A percentile compares a stretch with the other conserved stretches of the same genome.
Conservation (phyloP, 1,140 invertebrate species). For the Pogonus chalceus region DNA sequence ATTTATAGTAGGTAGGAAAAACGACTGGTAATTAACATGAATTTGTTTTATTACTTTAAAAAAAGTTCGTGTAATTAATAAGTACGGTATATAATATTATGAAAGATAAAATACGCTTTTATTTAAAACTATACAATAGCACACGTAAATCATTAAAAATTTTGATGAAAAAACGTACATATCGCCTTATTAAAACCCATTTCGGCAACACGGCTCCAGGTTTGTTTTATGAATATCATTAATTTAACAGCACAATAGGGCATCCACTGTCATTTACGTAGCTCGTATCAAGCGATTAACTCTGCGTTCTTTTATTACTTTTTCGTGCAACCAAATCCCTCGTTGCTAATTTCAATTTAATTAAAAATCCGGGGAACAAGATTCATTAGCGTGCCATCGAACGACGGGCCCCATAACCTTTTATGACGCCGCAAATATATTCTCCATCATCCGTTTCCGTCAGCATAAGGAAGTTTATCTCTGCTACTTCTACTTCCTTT, state of each 20-base stretch:
- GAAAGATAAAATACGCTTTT: no score
- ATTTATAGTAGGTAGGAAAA: no score
- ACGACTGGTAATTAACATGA: no score
- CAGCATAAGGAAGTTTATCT: neutral
- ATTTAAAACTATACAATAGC: no score
- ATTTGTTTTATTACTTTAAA: no score
- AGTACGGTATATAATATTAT: no score
- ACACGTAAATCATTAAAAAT: no score
- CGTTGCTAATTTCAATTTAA: slow-evolving; percentile 4
- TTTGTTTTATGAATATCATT: neutral
- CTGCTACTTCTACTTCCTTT: neutral
- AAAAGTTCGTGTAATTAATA: no score
- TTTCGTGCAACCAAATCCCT: neutral
- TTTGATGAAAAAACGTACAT: no score
- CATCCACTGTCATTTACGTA: slow-evolving; percentile 1
- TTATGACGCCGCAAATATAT: slow-evolving; percentile 2
- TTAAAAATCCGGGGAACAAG: slow-evolving; percentile 4
- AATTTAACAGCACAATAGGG: slow-evolving; percentile 3
- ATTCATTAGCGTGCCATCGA: neutral
- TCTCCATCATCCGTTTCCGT: neutral
- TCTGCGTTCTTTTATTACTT: slow-evolving; percentile 2
- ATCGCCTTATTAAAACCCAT: slow-evolving; percentile 1
- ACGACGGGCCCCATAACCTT: neutral
- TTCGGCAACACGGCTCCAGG: neutral
- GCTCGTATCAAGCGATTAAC: slow-evolving; percentile 3